These are phyloP conservation scores for Phyllostomus hastatus DNA, from an alignment of 2,113 vertebrate species.

Conservation along the genomic window DNA sequence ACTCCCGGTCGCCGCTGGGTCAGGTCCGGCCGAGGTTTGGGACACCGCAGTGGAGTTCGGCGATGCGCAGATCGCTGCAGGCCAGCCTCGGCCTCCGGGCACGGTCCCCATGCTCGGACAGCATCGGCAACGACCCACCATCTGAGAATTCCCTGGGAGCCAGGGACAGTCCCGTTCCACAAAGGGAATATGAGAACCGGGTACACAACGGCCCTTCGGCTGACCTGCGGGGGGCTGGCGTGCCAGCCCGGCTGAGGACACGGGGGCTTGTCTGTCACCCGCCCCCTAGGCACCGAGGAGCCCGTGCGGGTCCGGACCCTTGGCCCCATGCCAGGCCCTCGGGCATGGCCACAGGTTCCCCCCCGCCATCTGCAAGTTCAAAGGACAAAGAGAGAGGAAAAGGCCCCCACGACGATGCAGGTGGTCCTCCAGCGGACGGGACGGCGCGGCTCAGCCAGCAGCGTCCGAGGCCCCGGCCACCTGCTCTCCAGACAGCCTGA, in stretches of 20 bases:
- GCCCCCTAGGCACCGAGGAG: accelerated
- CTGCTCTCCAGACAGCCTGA: neutral
- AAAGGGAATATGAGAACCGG: neutral
- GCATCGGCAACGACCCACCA: no score
- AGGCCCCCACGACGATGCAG: neutral
- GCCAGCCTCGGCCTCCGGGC: neutral
- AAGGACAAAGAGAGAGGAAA: neutral
- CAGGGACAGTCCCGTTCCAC: neutral
- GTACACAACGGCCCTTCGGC: accelerated
- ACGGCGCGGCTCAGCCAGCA: accelerated
- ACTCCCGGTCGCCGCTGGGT: accelerated
- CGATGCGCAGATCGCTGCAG: neutral
- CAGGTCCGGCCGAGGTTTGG: accelerated
- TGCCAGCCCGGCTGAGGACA: accelerated
- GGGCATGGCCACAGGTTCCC: neutral
- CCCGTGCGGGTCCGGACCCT: accelerated
- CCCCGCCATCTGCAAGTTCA: no score
- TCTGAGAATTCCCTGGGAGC: neutral
- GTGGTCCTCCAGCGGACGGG: neutral
- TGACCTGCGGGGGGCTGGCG: accelerated
- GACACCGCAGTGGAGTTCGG: accelerated
- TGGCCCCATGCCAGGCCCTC: accelerated
- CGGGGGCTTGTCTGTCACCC: accelerated
- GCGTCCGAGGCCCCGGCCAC: accelerated
- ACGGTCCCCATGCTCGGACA: accelerated